phyloP scores from a whole-genome alignment of 2,888 invertebrate species.

The Epicampocera succincta region DNA sequence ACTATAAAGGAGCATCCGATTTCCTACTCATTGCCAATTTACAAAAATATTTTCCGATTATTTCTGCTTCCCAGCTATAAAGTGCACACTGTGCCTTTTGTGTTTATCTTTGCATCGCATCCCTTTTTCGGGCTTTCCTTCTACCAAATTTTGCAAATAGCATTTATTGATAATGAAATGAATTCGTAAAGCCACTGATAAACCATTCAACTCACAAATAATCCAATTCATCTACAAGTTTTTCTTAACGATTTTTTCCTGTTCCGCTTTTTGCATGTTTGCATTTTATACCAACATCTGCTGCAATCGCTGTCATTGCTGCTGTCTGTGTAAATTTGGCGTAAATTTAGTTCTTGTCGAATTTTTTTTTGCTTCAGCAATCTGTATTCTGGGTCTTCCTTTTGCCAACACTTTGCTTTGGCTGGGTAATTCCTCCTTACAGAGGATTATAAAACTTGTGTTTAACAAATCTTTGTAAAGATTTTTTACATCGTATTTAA shows the following conservation, averaged over 20 bases:
- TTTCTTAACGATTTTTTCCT: conserved; percentile 1
- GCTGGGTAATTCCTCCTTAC: conserved; percentile 26
- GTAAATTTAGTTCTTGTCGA: conserved; percentile 76
- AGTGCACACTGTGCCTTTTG: background rate
- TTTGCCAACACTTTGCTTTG: background rate
- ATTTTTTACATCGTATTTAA: conserved; percentile 18
- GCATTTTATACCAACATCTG: conserved; percentile 59
- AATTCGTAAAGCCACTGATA: conserved; percentile 59
- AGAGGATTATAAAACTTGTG: conserved; percentile 60
- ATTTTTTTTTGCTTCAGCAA: conserved; percentile 10
- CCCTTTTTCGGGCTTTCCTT: background rate
- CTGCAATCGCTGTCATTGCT: conserved; percentile 45
- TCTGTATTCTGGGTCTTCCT: conserved; percentile 12
- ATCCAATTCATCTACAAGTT: conserved; percentile 66
- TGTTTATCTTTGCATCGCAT: background rate
- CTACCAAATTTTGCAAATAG: conserved; percentile 31
- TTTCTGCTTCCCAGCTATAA: background rate
- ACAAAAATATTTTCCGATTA: background rate
- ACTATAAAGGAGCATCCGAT: no score
- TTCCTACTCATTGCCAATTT: background rate
- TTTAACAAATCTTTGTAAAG: conserved; percentile 57
- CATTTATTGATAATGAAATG: conserved; percentile 61
- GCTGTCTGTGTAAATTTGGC: conserved; percentile 77
- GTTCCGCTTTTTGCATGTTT: conserved; percentile 47
- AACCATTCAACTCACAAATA: conserved; percentile 67